Evolutionary conservation across 2,113 vertebrate genomes (phyloP).

Genomic region (Anseranas semipalmata): DNA sequence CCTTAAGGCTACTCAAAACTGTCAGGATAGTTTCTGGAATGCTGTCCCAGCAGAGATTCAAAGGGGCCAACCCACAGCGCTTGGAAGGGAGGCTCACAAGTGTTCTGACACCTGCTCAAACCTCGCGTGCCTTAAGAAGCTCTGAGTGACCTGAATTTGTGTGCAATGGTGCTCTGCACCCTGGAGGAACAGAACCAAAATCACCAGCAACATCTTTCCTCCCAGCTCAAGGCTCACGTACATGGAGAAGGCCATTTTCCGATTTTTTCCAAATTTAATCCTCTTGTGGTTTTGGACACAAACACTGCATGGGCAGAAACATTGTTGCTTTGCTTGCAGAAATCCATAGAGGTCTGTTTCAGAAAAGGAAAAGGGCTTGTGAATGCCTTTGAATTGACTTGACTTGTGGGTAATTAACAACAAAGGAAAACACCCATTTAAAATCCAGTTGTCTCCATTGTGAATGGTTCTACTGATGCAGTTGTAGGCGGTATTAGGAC

Average conservation of each 20-base stretch:
- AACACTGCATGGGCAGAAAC: constrained; percentile 73
- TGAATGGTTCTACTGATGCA: neutral
- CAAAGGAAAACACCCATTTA: neutral
- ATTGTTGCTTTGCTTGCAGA: constrained; percentile 56
- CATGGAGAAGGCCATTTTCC: constrained; percentile 68
- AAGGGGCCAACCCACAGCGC: neutral
- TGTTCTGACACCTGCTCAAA: neutral
- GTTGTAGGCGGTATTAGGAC: neutral
- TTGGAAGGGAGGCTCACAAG: neutral
- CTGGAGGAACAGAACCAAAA: neutral
- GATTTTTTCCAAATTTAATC: neutral
- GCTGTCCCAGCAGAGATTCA: neutral
- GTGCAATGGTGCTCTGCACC: neutral
- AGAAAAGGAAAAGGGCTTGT: neutral
- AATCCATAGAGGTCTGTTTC: constrained; percentile 61
- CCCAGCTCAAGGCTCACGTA: constrained; percentile 7
- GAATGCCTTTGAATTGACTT: neutral
- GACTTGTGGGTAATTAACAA: neutral
- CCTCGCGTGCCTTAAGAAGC: accelerated
- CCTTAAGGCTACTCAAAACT: neutral
- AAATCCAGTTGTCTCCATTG: neutral
- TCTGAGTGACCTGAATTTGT: neutral
- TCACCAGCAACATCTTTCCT: neutral
- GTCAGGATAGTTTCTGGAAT: neutral
- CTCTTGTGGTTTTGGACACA: constrained; percentile 73